These are phyloP conservation scores for Folsomia manolachei DNA, from an alignment of 2,888 invertebrate species.

Conservation along the genomic window DNA sequence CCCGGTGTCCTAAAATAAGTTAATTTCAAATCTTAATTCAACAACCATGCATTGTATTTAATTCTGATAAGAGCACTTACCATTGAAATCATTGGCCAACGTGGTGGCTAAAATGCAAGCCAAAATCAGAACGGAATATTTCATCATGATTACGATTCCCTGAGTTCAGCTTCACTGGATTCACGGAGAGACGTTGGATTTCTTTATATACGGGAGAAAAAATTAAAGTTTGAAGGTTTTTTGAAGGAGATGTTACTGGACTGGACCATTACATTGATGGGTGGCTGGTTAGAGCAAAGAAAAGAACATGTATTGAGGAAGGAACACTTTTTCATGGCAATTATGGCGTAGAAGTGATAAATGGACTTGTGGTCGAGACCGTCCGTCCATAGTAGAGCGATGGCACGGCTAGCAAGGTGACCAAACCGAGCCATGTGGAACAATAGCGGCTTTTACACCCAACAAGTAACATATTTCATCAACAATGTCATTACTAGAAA, in stretches of 20 bases:
- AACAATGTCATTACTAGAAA: no score
- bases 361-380: neutral
- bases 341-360: neutral
- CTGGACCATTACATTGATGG: neutral
- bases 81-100: conserved; percentile 24
- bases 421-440: no score
- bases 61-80: no score
- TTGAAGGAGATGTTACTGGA: neutral
- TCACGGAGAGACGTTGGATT: neutral
- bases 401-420: no score
- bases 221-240: neutral
- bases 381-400: no score
- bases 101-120: conserved; percentile 15
- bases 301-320: neutral
- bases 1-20: conserved; percentile 23
- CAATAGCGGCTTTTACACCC: no score
- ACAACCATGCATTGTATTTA: no score
- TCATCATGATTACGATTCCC: neutral
- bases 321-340: neutral
- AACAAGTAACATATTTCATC: no score
- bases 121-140: conserved; percentile 11
- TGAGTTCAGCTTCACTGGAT: neutral
- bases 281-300: neutral
- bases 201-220: neutral
- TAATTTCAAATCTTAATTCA: neutral